Percentiles rank a stretch among this genome's conserved stretches.
phyloP scores from a whole-genome alignment of 2,113 vertebrate species.

The rabbit (Oryctolagus cuniculus) region DNA sequence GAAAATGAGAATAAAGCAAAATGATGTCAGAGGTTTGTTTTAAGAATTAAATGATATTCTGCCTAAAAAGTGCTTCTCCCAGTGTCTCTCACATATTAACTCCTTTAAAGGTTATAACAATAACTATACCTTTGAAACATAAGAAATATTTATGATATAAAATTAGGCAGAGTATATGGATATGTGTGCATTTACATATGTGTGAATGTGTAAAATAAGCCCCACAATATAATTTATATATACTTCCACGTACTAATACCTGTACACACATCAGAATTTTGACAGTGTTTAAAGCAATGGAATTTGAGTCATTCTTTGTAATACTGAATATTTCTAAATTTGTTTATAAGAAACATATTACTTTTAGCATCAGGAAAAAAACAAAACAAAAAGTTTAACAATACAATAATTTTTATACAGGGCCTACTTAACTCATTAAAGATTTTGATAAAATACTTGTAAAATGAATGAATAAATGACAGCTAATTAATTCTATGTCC shows the following conservation, averaged over 20 bases:
- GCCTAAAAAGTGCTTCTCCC: background rate
- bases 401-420: background rate
- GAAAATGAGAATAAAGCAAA: constrained; percentile 2
- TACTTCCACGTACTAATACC: background rate
- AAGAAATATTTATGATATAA: background rate
- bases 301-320: constrained; percentile 48
- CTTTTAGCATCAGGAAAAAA: background rate
- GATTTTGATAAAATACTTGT: background rate
- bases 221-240: background rate
- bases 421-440: background rate
- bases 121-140: constrained; percentile 3
- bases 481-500: background rate
- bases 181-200: background rate
- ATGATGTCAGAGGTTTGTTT: background rate
- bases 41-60: background rate
- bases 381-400: background rate
- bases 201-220: background rate
- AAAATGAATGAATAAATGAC: background rate
- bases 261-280: background rate
- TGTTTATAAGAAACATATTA: constrained; percentile 5
- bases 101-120: background rate
- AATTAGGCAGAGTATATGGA: background rate
- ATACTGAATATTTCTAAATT: constrained; percentile 30
- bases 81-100: background rate
- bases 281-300: background rate